A percentile compares a stretch with the other conserved stretches of the same genome.
phyloP scores from a whole-genome alignment of 2,113 vertebrate species.

The Chelonoidis abingdonii region DNA sequence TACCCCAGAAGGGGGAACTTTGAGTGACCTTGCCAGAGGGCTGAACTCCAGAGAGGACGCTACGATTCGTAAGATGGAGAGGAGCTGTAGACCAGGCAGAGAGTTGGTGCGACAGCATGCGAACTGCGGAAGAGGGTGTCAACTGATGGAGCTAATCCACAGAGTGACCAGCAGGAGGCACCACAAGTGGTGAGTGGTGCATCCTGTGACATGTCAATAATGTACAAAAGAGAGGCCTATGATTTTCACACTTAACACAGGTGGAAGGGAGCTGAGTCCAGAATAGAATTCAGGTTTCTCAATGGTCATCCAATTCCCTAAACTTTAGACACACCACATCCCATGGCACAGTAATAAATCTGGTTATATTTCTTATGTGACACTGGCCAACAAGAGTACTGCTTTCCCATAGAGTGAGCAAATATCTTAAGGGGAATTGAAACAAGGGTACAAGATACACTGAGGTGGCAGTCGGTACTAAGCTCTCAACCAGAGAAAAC shows the following conservation, averaged over 20 bases:
- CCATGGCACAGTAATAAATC: neutral
- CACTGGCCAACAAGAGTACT: accelerated
- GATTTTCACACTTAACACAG: neutral
- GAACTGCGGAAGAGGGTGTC: neutral
- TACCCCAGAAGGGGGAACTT: neutral
- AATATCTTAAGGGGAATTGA: neutral
- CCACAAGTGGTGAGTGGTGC: neutral
- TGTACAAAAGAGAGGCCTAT: neutral
- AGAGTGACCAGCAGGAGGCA: neutral
- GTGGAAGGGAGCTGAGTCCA: neutral
- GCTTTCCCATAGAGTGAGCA: neutral
- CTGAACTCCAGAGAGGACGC: neutral
- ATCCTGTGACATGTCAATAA: neutral
- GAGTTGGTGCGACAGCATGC: neutral
- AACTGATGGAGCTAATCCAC: neutral
- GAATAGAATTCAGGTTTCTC: neutral
- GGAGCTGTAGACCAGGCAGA: neutral
- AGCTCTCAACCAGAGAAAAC: neutral
- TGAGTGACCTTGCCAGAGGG: neutral
- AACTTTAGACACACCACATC: neutral
- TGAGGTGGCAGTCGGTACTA: neutral
- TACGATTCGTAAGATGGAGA: neutral
- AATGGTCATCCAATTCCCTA: neutral
- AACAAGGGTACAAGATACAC: neutral
- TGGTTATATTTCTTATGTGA: neutral